Conservation (phyloP, 2,888 invertebrate genomes). For the Megastigmus dorsalis region DNA sequence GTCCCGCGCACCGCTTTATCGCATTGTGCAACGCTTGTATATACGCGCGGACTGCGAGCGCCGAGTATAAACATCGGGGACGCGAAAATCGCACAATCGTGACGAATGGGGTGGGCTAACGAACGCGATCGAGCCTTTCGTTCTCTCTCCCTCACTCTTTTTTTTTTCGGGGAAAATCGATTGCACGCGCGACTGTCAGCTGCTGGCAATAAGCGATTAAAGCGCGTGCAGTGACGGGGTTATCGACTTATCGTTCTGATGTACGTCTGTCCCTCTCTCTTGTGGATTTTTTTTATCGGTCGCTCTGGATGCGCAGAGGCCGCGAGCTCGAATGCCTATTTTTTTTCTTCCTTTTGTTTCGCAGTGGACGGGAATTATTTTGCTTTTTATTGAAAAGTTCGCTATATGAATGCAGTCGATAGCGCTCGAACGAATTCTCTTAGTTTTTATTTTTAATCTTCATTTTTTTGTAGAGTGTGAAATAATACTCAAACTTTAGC, state of each 20-base stretch:
- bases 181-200: neutral
- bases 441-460: too few species aligned
- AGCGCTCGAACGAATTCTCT: too few species aligned
- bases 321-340: neutral
- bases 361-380: too few species aligned
- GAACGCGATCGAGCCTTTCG: too few species aligned
- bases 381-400: too few species aligned
- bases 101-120: neutral
- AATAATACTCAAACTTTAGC: too few species aligned
- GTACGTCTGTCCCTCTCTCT: neutral
- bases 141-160: too few species aligned
- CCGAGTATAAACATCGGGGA: neutral
- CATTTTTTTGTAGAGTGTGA: too few species aligned
- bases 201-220: too few species aligned
- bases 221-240: too few species aligned
- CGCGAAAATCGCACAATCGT: neutral
- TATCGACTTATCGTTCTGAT: neutral
- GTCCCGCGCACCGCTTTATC: conserved; percentile 43
- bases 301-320: neutral
- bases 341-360: conserved; percentile 6
- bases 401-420: too few species aligned
- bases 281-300: neutral
- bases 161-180: neutral
- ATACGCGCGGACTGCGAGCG: neutral
- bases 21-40: conserved; percentile 49